phyloP scores from a whole-genome alignment of 2,888 invertebrate genomes.

The Scaeva pyrastri region DNA sequence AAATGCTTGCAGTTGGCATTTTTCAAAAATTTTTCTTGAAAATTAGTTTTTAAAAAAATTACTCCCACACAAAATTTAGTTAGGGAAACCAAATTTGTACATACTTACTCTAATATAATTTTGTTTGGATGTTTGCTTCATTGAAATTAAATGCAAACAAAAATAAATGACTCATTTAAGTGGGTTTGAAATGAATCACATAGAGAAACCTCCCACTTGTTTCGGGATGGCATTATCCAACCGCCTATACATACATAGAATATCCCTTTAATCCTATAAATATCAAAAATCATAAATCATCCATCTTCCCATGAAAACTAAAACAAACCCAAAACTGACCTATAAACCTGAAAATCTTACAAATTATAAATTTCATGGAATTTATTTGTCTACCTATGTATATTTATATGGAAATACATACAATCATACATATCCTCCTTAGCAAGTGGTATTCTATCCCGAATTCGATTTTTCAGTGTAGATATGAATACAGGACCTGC shows the following conservation, averaged over 20 bases:
- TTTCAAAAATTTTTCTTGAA: too few species aligned
- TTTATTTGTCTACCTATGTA: not conserved
- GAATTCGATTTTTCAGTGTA: not conserved
- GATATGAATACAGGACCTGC: too few species aligned
- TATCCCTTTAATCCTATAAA: constrained; percentile 14
- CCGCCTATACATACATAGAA: not conserved
- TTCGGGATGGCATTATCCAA: not conserved
- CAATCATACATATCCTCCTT: not conserved
- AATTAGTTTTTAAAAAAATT: too few species aligned
- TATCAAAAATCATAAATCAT: constrained; percentile 27
- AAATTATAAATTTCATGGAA: constrained; percentile 46
- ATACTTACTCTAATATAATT: too few species aligned
- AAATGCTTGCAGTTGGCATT: too few species aligned
- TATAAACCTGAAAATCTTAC: constrained; percentile 53
- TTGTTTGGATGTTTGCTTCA: too few species aligned
- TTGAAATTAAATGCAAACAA: too few species aligned
- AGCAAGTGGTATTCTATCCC: not conserved
- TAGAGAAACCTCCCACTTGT: not conserved
- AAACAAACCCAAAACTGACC: constrained; percentile 61
- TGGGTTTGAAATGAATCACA: not conserved
- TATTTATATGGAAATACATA: not conserved
- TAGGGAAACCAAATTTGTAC: too few species aligned
- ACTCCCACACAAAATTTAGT: too few species aligned
- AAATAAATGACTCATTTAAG: too few species aligned
- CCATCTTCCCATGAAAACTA: constrained; percentile 21